A percentile compares a stretch with the other conserved stretches of the same genome.
Conservation (phyloP, 2,113 vertebrate species). For the Brevimyrus niger region DNA sequence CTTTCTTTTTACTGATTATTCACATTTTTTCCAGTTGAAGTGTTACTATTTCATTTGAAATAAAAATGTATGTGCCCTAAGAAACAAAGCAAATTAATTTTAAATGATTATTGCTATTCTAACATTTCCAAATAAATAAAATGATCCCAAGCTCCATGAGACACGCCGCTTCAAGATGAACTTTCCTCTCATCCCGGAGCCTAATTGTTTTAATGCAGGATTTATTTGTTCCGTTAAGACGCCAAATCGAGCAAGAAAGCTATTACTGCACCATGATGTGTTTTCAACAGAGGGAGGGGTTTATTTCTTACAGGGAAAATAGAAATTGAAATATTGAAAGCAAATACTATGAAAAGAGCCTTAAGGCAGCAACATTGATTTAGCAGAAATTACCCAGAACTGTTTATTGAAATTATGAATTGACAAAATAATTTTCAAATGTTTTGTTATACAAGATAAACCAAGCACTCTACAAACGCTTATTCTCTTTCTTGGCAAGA, state of each 20-base stretch:
- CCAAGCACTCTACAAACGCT: background rate
- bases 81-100: slow-evolving; percentile 15
- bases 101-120: background rate
- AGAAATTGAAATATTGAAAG: background rate
- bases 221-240: background rate
- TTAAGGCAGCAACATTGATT: background rate
- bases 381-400: background rate
- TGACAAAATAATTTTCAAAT: slow-evolving; percentile 2
- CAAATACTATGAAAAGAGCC: background rate
- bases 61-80: background rate
- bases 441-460: background rate
- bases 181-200: background rate
- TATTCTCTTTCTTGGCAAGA: background rate
- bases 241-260: background rate
- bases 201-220: slow-evolving; percentile 9
- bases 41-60: background rate
- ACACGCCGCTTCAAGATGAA: background rate
- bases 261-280: background rate
- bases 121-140: background rate
- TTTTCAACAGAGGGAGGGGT: background rate
- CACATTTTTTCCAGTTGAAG: background rate
- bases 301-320: background rate
- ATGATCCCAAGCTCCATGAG: background rate
- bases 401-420: slow-evolving; percentile 1
- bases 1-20: background rate